Conservation (phyloP, 2,113 vertebrate genomes). For the Leuciscus idus region DNA sequence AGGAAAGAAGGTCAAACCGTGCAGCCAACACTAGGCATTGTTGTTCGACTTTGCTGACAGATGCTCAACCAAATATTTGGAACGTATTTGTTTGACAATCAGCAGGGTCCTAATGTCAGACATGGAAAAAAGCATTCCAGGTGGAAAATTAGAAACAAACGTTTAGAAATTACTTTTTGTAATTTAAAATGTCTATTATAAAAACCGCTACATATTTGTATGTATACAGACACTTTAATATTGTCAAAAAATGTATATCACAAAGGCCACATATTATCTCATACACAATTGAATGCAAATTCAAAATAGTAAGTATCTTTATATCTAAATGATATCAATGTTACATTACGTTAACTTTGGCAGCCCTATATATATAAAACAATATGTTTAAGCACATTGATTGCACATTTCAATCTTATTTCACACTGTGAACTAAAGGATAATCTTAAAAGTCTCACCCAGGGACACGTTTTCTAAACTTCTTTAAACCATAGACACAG, state of each 20-base stretch:
- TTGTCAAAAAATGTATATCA: background rate
- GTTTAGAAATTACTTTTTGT: background rate
- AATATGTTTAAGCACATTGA: background rate
- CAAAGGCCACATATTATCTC: background rate
- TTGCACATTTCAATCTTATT: background rate
- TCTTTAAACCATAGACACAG: constrained; percentile 35
- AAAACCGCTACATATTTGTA: background rate
- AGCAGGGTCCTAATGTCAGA: constrained; percentile 5
- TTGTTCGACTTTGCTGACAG: background rate
- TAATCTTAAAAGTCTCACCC: background rate
- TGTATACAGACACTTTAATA: background rate
- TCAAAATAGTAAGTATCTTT: background rate
- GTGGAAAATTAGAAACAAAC: background rate
- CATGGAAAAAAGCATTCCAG: background rate
- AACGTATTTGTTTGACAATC: background rate
- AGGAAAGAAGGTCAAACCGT: constrained; percentile 17
- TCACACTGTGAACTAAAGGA: background rate
- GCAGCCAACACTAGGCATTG: constrained; percentile 9
- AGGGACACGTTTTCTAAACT: constrained; percentile 1
- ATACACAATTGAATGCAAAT: background rate
- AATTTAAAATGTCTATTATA: background rate
- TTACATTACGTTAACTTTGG: background rate
- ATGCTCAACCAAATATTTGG: constrained; percentile 24
- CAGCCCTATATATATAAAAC: background rate
- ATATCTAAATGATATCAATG: background rate